Evolutionary conservation across 2,888 invertebrate genomes (phyloP), one percentile per base, ranked within the genome.

Genomic region (Lasioglossum lativentre): DNA sequence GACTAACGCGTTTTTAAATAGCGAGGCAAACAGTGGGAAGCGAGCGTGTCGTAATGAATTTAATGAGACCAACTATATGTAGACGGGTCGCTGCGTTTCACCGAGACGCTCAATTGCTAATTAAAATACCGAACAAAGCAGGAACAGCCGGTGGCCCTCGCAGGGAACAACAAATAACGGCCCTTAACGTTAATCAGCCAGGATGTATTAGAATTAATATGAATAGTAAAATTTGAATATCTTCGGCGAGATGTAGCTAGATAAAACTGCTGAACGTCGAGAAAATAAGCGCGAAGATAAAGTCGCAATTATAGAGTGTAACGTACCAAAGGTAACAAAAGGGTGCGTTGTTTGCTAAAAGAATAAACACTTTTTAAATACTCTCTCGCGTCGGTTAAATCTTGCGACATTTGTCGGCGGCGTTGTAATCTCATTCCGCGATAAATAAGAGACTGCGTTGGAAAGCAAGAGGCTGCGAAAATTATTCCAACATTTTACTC

Each of bases 41-140:
- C 42, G 34, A 52, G 59, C 38, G 34, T 76, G 79, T 75, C 73
- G 59, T 77, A 86, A 86, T 71, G 74, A 82, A 82, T 86, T 80
- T 86, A 86, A 82, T 68, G 74, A 86, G 68, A 40, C 73, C 82
- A 82, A 77, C 68, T 86, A 82, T 82, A 14, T 45, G 42, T 45
- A 78, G 78, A 79, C 70, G 38, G 38, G 82, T 47, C 45, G 56
- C 23, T 12, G 66, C 71, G 79, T 82, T 78, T 86, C 81, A 66
- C 72, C 70, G 66, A 72, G 79, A 79, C 72, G 71, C 56, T 78
- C 68, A 86, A 86, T 86, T 80, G 75, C 76, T 87, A 86, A 86
- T 87, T 87, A 75, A 83, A 87, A 86, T 86, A 83, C 68, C 80
- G 75, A 78, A 73, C 75, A 59, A 68, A 72, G 72, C 75, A 63